phyloP scores from a whole-genome alignment of 2,797 vertebrate species.

The Poeciliopsis presidionis region DNA sequence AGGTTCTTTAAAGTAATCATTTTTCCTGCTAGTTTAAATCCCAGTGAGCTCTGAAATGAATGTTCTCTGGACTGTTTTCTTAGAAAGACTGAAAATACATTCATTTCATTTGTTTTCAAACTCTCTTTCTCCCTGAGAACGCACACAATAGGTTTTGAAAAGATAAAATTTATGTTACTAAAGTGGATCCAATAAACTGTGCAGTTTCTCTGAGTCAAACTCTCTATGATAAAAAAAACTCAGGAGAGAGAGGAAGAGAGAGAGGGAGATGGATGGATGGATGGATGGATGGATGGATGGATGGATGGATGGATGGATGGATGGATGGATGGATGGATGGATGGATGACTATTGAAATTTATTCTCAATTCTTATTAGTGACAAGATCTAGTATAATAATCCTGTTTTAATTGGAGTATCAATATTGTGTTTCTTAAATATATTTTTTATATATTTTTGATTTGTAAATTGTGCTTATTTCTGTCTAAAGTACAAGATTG shows the following conservation, averaged over 20 bases:
- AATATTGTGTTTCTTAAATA: not conserved
- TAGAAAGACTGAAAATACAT: not conserved
- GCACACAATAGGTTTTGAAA: not conserved
- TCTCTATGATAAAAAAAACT: not conserved
- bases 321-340: not conserved
- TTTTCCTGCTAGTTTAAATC: not conserved
- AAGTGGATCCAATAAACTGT: not conserved
- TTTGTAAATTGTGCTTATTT: not conserved
- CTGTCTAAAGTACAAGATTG: not conserved
- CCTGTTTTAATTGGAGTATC: not conserved
- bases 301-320: not conserved
- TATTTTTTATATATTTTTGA: not conserved
- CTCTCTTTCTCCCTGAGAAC: not conserved
- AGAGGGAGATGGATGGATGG: not conserved
- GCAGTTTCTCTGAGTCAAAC: not conserved
- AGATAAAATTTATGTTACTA: not conserved
- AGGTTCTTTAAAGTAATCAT: not conserved
- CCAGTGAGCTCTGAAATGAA: not conserved
- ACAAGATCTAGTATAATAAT: not conserved
- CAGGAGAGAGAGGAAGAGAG: not conserved
- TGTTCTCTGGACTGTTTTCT: not conserved
- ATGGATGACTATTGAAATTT: not conserved
- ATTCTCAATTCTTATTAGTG: not conserved
- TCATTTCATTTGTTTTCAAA: not conserved
- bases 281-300: not conserved